Base-by-base conservation (phyloP, 2,888 invertebrate species). In the Himalopsyche tibetana region DNA sequence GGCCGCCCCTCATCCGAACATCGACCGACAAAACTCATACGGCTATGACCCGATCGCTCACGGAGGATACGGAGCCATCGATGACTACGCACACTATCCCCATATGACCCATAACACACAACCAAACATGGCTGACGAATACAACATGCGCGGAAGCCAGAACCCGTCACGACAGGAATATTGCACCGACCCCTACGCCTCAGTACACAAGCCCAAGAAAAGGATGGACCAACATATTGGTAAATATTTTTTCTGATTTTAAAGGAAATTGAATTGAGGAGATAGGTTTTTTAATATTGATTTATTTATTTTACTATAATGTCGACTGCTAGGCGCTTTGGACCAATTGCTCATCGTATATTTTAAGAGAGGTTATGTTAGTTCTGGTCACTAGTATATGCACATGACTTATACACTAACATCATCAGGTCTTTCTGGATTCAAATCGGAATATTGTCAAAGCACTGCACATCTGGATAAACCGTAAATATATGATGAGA, bases 161-260 rank as follows among this genome's bases (percentile, higher is more conserved):
- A 96, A 96, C 93, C 96, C 96, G 89, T 96, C 97, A 90, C 94
- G 97, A 88, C 97, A 97, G 93, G 97, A 97, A 91, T 97, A 97
- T 93, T 96, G 96, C 93, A 95, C 95, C 89, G 97, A 97, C 93
- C 97, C 97, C 9, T 97, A 97, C 92, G 97, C 97, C 89, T 96
- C 97, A 88, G 97, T 97, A 89, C 97, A 97, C 92, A 97, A 97
- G 92, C 97, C 97, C 89, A 97, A 97, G 94, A 97, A 97, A 92
- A 94, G 96, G 89, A 95, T 96, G 91, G 96, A 97, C 91, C 96
- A 96, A 91, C 97, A 97, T 93, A 96, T 97, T 92, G 97, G 97
- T 98, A 91, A 84, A 74, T 84, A 17, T 17, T 40, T 40, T 6
- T 40, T 40, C 38, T 12, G 8, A 17, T 38, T 80, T 40, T 11